Evolutionary conservation across 2,113 vertebrate genomes (phyloP).

Genomic region (Acinonyx jubatus): DNA sequence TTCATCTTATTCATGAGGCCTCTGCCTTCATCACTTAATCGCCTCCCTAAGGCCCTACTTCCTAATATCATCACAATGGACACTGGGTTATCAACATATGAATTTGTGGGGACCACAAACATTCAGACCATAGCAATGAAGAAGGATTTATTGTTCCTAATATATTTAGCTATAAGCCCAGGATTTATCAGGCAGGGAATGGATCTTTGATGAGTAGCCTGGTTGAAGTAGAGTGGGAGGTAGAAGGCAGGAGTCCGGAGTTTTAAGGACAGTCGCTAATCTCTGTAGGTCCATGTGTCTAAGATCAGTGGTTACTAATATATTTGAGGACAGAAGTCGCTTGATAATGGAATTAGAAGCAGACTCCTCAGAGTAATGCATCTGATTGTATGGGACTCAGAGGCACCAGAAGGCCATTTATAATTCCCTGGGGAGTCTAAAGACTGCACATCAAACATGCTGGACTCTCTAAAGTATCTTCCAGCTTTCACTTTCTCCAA

Average conservation of each 20-base stretch:
- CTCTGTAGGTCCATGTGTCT: not conserved
- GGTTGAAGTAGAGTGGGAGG: not conserved
- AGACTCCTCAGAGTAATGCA: not conserved
- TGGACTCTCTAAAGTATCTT: not conserved
- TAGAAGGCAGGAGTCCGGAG: not conserved
- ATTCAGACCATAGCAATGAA: not conserved
- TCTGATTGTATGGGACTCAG: not conserved
- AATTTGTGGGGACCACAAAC: not conserved
- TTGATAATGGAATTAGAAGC: conserved; percentile 2
- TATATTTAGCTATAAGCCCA: not conserved
- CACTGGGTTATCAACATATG: not conserved
- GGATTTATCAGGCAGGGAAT: not conserved
- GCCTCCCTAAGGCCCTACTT: not conserved
- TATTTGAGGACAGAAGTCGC: not conserved
- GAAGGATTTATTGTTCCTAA: not conserved
- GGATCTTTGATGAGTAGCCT: not conserved
- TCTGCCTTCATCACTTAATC: not conserved
- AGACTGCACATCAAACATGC: not conserved
- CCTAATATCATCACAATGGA: not conserved
- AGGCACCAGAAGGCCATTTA: not conserved
- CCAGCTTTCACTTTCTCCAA: not conserved
- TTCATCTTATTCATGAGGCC: not conserved
- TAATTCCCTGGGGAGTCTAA: not conserved
- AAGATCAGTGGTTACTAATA: not conserved
- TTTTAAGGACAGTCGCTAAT: not conserved